phyloP scores from a whole-genome alignment of 2,888 invertebrate species.

The Drosophila multiciliata region DNA sequence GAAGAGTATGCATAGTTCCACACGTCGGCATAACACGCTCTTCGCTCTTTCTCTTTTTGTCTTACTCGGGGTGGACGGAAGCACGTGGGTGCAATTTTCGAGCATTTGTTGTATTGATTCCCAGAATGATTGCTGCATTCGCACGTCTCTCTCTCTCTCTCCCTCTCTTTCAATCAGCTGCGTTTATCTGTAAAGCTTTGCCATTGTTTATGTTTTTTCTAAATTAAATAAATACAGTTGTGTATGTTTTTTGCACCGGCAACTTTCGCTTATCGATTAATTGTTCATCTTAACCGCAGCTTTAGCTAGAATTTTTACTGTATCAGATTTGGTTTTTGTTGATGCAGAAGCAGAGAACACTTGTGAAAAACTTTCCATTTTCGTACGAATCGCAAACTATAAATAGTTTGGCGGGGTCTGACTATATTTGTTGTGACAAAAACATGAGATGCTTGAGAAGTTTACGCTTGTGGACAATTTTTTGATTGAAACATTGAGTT shows the following conservation, averaged over 20 bases:
- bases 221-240: neutral
- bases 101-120: slow-evolving; percentile 25
- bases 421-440: slow-evolving; percentile 31
- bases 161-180: slow-evolving; percentile 12
- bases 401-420: slow-evolving; percentile 59
- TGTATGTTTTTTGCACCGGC: slow-evolving; percentile 5
- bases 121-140: slow-evolving; percentile 6
- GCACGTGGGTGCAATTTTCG: slow-evolving; percentile 24
- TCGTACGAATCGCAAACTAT: slow-evolving; percentile 61
- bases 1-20: slow-evolving; percentile 8
- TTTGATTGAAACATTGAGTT: neutral
- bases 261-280: neutral
- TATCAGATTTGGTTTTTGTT: neutral
- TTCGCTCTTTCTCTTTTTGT: neutral
- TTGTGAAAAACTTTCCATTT: slow-evolving; percentile 71
- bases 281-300: neutral
- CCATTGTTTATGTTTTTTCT: slow-evolving; percentile 19
- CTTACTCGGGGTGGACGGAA: neutral
- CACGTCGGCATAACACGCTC: neutral
- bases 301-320: neutral
- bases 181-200: slow-evolving; percentile 1
- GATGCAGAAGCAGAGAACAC: neutral
- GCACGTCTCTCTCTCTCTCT: neutral
- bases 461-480: slow-evolving; percentile 30
- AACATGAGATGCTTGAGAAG: slow-evolving; percentile 50